These are phyloP conservation scores for roundworm (Caenorhabditis elegans) DNA, from an alignment of 1,140 invertebrate genomes.

Conservation along the genomic window DNA sequence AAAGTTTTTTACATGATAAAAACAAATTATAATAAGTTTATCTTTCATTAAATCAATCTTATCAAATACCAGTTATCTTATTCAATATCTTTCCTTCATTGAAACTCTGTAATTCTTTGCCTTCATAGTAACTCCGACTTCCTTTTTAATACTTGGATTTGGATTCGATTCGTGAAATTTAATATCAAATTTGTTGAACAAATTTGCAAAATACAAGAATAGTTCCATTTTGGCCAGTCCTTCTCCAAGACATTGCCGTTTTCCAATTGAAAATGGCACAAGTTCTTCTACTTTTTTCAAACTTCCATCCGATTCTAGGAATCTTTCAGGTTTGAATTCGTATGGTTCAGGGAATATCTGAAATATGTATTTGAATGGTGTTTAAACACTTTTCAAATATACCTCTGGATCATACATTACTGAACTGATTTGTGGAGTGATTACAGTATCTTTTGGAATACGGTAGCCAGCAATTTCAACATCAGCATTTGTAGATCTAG, in stretches of 20 bases:
- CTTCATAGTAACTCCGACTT: background rate
- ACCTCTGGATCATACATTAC: conserved; percentile 11
- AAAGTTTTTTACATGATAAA: too few relatives aligned
- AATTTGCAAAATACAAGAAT: conserved; percentile 24
- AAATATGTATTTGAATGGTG: background rate
- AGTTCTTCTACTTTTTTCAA: conserved; percentile 30
- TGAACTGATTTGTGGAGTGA: conserved; percentile 30
- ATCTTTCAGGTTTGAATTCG: conserved; percentile 32
- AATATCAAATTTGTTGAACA: conserved; percentile 4
- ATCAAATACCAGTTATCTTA: too few relatives aligned
- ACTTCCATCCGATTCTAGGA: background rate
- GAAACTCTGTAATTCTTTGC: background rate
- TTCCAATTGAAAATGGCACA: conserved; percentile 37
- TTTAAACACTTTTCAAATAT: background rate
- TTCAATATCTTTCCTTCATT: background rate
- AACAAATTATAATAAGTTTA: too few relatives aligned
- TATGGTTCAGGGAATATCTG: conserved; percentile 32
- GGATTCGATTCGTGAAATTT: background rate
- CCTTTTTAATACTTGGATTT: background rate
- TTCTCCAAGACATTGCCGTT: conserved; percentile 42
- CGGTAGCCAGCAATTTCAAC: background rate
- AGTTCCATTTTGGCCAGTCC: conserved; percentile 38
- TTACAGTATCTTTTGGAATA: conserved; percentile 16
- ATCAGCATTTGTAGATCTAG: background rate
- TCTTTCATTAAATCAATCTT: too few relatives aligned